Base-by-base conservation (phyloP, 92 coral and sea anemone species). In the Micromussa lordhowensis region DNA sequence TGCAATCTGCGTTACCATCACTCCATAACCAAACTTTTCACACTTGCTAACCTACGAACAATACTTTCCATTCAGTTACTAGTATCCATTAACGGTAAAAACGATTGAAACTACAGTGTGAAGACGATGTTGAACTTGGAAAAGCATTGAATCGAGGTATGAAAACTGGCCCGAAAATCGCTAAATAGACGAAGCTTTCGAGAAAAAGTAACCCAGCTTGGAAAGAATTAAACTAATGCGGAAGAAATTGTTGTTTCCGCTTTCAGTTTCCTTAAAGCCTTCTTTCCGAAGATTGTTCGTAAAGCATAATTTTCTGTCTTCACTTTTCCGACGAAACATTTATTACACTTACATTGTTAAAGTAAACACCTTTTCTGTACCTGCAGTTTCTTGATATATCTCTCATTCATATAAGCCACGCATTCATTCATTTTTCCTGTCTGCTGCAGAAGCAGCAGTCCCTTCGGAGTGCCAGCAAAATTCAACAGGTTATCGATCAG, bases 391-490 rank as follows among this genome's bases (percentile, higher is more conserved):
- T 96, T 95, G 82, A 92, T 93, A 88, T 94, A 98, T 93, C 99
- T 89, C 75, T 98, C 96, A 82, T 98, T 94, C 99, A 98, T 94
- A 68, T 93, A 98, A 28, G 99, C 98, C 26, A 98, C 98, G 29
- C 98, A 96, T 83, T 98, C 97, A 72, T 93, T 95, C 94, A 98
- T 96, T 88, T 91, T 96, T 40, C 99, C 99, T 5, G 99, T 96
- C 68, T 94, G 99, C 44, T 98, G 99, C 22, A 98, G 87, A 72
- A 98, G 89, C 16, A 96, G 90, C 49, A 98, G 73, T 58, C 99
- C 99, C 86, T 98, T 98, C 0, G 99, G 99, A 1, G 99, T 98
- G 44, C 98, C 99, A 68, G 99, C 99, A 78, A 98, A 98, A 91
- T 98, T 98, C 68, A 98, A 89, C 54, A 98, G 95, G 83, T 98